Percentiles rank a stretch among this genome's conserved stretches.
Evolutionary conservation across 2,113 vertebrate genomes (phyloP).

Genomic region (Labrus mixtus): DNA sequence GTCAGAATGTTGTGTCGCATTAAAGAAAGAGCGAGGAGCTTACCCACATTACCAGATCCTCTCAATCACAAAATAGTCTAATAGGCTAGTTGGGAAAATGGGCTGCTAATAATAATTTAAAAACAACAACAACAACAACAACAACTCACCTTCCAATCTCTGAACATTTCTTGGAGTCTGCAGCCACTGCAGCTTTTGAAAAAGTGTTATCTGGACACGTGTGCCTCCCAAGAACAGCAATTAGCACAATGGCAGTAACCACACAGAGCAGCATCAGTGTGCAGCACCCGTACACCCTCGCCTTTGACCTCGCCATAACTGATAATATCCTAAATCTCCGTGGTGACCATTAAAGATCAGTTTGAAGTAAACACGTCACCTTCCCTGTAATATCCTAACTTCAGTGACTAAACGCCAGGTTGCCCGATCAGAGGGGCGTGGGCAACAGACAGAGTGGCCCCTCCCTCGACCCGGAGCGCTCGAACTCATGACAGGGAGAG

Average conservation of each 20-base stretch:
- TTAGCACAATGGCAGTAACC: slow-evolving; percentile 44
- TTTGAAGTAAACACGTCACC: neutral
- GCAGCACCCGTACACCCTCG: slow-evolving; percentile 49
- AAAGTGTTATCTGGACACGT: slow-evolving; percentile 64
- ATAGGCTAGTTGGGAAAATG: too few species aligned
- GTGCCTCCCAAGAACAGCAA: slow-evolving; percentile 8
- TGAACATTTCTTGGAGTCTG: slow-evolving; percentile 87
- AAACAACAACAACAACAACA: neutral
- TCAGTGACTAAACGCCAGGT: neutral
- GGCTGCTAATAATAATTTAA: too few species aligned
- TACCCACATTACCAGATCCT: too few species aligned
- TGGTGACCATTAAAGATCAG: neutral
- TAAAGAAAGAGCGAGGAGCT: too few species aligned
- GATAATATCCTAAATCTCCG: neutral
- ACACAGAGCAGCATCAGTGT: slow-evolving; percentile 54
- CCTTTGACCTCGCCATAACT: slow-evolving; percentile 69
- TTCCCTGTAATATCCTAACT: neutral
- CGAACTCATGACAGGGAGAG: too few species aligned
- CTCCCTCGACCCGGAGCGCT: neutral
- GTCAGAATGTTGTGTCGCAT: too few species aligned
- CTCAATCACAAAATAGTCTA: too few species aligned
- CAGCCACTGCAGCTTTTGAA: slow-evolving; percentile 84
- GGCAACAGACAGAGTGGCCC: slow-evolving; percentile 1
- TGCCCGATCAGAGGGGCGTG: neutral
- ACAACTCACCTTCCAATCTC: slow-evolving; percentile 84